Percentiles rank a stretch among this genome's conserved stretches.
phyloP scores from a whole-genome alignment of 2,797 vertebrate species.

The Monodelphis domestica region DNA sequence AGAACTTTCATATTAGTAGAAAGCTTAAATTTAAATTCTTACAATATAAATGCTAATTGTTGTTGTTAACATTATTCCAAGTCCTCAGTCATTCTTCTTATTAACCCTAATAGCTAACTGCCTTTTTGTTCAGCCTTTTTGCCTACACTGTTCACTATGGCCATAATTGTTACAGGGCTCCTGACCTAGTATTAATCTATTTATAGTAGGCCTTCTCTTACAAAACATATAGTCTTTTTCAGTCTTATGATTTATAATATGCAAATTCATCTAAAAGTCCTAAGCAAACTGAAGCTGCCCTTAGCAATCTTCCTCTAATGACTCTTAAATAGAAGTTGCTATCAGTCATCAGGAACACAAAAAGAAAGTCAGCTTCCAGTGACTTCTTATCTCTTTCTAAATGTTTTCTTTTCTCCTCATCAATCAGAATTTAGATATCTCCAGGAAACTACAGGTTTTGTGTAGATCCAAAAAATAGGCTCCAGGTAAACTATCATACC shows the following conservation, averaged over 20 bases:
- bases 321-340: not conserved
- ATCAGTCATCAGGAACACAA: not conserved
- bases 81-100: not conserved
- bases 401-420: not conserved
- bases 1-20: too few species aligned
- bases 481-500: not conserved
- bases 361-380: not conserved
- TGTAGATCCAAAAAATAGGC: not conserved
- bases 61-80: not conserved
- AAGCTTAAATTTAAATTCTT: too few species aligned
- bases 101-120: not conserved
- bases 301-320: not conserved
- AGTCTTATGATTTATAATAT: not conserved
- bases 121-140: not conserved
- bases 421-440: not conserved
- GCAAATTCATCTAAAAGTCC: not conserved
- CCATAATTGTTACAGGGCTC: not conserved
- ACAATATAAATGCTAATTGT: not conserved
- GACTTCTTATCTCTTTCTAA: not conserved
- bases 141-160: not conserved
- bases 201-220: not conserved
- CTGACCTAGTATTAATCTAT: not conserved
- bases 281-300: not conserved
- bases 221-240: not conserved
- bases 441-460: not conserved